Percentiles rank a stretch among this genome's conserved stretches.
Conservation (phyloP, 2,888 invertebrate genomes). For the Microplitis deprimator region DNA sequence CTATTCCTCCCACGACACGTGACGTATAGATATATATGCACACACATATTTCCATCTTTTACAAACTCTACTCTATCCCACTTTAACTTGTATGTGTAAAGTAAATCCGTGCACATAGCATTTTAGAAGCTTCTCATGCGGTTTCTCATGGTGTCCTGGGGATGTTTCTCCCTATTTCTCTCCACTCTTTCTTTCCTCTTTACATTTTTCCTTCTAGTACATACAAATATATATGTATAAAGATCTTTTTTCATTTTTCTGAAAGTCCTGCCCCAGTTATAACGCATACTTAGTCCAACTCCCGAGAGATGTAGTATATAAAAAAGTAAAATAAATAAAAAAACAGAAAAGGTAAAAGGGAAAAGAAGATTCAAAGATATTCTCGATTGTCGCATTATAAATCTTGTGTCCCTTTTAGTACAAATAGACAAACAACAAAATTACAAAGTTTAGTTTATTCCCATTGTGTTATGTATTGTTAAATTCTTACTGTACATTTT, state of each 20-base stretch:
- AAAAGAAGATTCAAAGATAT: conserved; percentile 4
- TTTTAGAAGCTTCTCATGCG: conserved; percentile 32
- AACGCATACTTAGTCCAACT: conserved; percentile 28
- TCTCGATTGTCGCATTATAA: background rate
- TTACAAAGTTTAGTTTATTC: background rate
- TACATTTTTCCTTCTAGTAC: background rate
- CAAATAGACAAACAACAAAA: background rate
- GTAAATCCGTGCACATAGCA: conserved; percentile 29
- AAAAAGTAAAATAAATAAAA: background rate
- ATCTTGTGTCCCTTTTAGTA: background rate
- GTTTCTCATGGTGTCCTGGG: conserved; percentile 34
- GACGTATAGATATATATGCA: conserved; percentile 17
- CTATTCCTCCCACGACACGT: conserved; percentile 15
- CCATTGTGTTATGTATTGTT: background rate
- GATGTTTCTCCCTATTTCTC: conserved; percentile 35
- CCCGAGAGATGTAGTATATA: background rate
- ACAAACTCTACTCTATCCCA: background rate
- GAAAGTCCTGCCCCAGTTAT: conserved; percentile 24
- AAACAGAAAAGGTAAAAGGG: background rate
- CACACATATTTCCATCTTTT: conserved; percentile 4
- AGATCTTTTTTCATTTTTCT: conserved; percentile 21
- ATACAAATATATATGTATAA: background rate
- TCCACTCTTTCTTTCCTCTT: background rate
- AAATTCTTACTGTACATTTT: background rate
- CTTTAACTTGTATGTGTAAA: background rate